phyloP scores from a whole-genome alignment of 1,140 invertebrate species.

The Drosophila virilis region DNA sequence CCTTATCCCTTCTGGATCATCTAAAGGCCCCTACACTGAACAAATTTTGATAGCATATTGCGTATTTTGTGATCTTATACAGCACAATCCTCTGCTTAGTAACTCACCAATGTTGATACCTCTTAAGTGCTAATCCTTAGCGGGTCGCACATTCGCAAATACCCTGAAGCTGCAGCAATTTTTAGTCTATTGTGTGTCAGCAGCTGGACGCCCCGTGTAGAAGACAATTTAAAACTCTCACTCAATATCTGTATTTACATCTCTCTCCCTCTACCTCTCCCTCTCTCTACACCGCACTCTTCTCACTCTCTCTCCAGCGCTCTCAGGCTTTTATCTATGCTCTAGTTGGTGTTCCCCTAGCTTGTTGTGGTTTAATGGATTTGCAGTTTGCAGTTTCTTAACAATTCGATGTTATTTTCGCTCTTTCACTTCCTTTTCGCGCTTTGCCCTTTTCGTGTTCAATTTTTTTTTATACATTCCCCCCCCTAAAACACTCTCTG shows the following conservation, averaged over 20 bases:
- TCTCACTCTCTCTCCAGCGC: neutral
- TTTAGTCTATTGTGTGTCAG: constrained; percentile 66
- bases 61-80: neutral
- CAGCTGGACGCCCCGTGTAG: constrained; percentile 20
- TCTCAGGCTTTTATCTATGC: neutral
- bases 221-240: constrained; percentile 19
- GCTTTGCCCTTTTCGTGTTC: constrained; percentile 76
- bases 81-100: neutral
- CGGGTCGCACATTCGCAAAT: constrained; percentile 50
- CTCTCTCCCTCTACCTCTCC: neutral
- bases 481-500: constrained; percentile 23
- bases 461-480: constrained; percentile 41
- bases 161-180: constrained; percentile 52
- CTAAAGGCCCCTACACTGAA: neutral
- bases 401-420: constrained; percentile 79
- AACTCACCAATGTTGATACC: neutral
- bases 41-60: too few relatives aligned
- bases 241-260: neutral
- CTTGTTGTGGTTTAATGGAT: constrained; percentile 82
- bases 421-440: constrained; percentile 73
- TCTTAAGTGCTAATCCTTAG: constrained; percentile 49
- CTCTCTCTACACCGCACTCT: too few relatives aligned
- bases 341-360: constrained; percentile 19
- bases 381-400: constrained; percentile 81
- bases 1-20: too few relatives aligned